Conservation (phyloP, 1,140 invertebrate genomes). For the Tribolium madens region DNA sequence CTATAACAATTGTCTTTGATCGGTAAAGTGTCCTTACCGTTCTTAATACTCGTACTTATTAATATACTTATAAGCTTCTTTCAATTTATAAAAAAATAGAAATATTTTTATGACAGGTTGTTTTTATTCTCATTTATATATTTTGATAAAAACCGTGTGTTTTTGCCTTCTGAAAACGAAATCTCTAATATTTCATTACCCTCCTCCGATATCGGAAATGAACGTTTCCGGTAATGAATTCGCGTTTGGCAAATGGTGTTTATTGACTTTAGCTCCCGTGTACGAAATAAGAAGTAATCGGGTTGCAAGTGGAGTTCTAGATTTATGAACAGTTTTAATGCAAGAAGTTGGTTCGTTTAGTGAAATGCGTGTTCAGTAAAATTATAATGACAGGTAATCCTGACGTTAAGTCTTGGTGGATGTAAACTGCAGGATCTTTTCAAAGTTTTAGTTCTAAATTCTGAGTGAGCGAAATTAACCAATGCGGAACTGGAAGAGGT, state of each 20-base stretch:
- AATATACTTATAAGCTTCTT: too few relatives aligned
- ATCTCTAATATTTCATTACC: background rate
- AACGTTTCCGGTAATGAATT: background rate
- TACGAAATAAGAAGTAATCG: slow-evolving; percentile 11
- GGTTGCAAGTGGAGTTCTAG: slow-evolving; percentile 29
- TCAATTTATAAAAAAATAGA: too few relatives aligned
- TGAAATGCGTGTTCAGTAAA: slow-evolving; percentile 53
- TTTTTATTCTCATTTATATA: too few relatives aligned
- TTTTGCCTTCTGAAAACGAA: background rate
- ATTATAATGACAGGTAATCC: slow-evolving; percentile 56
- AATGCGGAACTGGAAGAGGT: slow-evolving; percentile 53
- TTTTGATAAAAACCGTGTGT: too few relatives aligned
- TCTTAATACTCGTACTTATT: too few relatives aligned
- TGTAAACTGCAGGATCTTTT: slow-evolving; percentile 52
- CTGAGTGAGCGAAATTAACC: slow-evolving; percentile 54
- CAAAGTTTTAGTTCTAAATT: slow-evolving; percentile 52
- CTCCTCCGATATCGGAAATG: background rate
- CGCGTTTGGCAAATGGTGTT: slow-evolving; percentile 2
- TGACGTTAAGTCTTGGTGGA: slow-evolving; percentile 52
- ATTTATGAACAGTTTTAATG: slow-evolving; percentile 56
- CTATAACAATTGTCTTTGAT: too few relatives aligned
- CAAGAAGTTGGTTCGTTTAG: slow-evolving; percentile 51
- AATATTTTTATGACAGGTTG: too few relatives aligned
- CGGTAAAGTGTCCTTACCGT: too few relatives aligned
- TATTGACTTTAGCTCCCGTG: background rate